Evolutionary conservation across 1,140 invertebrate genomes (phyloP).

Genomic region (Drosophila sp.): DNA sequence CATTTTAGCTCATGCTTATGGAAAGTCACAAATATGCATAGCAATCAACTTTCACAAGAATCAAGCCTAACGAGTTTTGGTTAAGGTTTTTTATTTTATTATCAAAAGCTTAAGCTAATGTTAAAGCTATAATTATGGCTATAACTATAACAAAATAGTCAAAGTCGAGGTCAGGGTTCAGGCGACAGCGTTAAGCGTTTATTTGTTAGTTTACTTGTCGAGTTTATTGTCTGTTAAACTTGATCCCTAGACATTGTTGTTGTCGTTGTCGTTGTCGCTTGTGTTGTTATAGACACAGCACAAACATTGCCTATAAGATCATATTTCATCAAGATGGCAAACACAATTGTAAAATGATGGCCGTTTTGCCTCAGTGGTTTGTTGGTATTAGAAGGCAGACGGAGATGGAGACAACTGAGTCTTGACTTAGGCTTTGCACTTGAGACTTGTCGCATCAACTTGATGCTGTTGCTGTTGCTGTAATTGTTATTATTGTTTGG

Average conservation of each 20-base stretch:
- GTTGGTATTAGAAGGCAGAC: constrained; percentile 66
- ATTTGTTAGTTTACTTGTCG: constrained; percentile 53
- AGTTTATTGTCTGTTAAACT: constrained; percentile 68
- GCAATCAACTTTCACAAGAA: constrained; percentile 73
- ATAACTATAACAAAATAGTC: constrained; percentile 27
- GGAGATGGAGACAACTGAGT: constrained; percentile 25
- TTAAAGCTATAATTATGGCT: constrained; percentile 2
- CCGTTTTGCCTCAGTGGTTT: constrained; percentile 67
- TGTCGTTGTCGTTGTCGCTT: constrained; percentile 14
- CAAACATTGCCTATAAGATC: constrained; percentile 70
- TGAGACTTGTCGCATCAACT: constrained; percentile 20
- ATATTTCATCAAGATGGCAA: constrained; percentile 61
- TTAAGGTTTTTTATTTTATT: constrained; percentile 31
- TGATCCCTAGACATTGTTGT: constrained; percentile 56
- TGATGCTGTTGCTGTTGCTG: too few relatives aligned
- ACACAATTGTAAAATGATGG: constrained; percentile 65
- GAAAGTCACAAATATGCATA: constrained; percentile 14
- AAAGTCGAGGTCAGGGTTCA: constrained; percentile 71
- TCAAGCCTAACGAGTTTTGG: constrained; percentile 59
- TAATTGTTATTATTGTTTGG: too few relatives aligned
- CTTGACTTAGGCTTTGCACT: constrained; percentile 26
- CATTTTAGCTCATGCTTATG: constrained; percentile 38
- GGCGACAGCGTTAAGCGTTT: constrained; percentile 42
- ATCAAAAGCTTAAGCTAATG: constrained; percentile 5
- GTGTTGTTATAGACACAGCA: constrained; percentile 20